Evolutionary conservation across 2,888 invertebrate species (phyloP).

Genomic region (Bombylius major): DNA sequence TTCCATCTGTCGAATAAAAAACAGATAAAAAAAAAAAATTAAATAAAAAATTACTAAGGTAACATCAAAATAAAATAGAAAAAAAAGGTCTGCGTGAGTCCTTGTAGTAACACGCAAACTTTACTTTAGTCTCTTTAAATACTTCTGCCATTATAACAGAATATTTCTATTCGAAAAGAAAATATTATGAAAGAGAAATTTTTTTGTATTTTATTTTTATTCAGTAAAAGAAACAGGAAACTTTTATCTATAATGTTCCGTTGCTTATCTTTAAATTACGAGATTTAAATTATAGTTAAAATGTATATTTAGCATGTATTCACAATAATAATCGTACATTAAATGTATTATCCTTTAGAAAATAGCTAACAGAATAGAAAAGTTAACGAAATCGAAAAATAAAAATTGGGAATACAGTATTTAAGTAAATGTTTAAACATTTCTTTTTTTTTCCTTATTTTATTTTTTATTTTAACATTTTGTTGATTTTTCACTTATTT

Average conservation of each 20-base stretch:
- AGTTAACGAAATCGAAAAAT: too few relatives aligned
- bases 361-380: too few relatives aligned
- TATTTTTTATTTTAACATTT: too few relatives aligned
- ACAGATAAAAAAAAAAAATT: not conserved
- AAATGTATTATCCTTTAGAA: too few relatives aligned
- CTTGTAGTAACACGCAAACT: not conserved
- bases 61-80: not conserved
- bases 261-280: conserved; percentile 9
- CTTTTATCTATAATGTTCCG: conserved; percentile 8
- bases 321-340: too few relatives aligned
- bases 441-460: too few relatives aligned
- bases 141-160: too few relatives aligned
- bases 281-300: conserved; percentile 3
- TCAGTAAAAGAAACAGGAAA: not conserved
- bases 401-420: too few relatives aligned
- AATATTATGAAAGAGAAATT: not conserved
- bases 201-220: not conserved
- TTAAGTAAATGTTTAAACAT: too few relatives aligned
- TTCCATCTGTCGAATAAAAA: too few relatives aligned
- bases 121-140: not conserved
- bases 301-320: not conserved
- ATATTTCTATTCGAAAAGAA: not conserved
- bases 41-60: not conserved
- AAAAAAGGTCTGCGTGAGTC: not conserved
- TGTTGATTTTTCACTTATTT: too few relatives aligned